phyloP scores from a whole-genome alignment of 1,140 invertebrate species.

The Macrocentrus cingulum region DNA sequence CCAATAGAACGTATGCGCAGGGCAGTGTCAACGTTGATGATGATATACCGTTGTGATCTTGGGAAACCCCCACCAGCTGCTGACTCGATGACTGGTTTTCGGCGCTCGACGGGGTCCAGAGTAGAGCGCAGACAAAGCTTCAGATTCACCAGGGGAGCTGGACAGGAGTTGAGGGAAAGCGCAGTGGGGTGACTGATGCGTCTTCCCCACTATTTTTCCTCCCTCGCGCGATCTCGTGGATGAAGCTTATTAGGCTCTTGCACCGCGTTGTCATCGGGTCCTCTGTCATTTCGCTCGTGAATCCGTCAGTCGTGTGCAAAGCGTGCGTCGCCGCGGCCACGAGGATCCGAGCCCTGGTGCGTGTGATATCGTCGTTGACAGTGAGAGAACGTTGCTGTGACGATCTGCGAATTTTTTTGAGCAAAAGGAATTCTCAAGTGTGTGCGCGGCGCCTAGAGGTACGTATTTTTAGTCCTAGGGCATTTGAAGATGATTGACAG shows the following conservation, averaged over 20 bases:
- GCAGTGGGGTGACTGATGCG: neutral
- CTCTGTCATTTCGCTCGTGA: constrained; percentile 1
- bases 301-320: constrained; percentile 8
- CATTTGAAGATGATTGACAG: constrained; percentile 3
- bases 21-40: constrained; percentile 53
- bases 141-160: neutral
- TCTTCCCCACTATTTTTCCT: constrained; percentile 14
- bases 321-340: neutral
- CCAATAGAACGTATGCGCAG: neutral
- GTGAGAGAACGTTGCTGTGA: no score
- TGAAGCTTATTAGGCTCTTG: neutral
- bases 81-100: no score
- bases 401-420: no score
- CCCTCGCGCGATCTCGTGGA: neutral
- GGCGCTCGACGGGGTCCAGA: no score
- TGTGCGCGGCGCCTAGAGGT: no score
- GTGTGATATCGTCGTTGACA: neutral
- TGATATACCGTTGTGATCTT: constrained; percentile 52
- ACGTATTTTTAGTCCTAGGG: no score
- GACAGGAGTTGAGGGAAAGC: neutral
- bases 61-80: constrained; percentile 35
- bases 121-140: no score
- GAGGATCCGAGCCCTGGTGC: constrained; percentile 6
- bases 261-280: neutral
- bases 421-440: no score